Percentiles rank a stretch among this genome's conserved stretches.
Conservation (phyloP, 2,113 vertebrate genomes). For the Baryphthengus martii region DNA sequence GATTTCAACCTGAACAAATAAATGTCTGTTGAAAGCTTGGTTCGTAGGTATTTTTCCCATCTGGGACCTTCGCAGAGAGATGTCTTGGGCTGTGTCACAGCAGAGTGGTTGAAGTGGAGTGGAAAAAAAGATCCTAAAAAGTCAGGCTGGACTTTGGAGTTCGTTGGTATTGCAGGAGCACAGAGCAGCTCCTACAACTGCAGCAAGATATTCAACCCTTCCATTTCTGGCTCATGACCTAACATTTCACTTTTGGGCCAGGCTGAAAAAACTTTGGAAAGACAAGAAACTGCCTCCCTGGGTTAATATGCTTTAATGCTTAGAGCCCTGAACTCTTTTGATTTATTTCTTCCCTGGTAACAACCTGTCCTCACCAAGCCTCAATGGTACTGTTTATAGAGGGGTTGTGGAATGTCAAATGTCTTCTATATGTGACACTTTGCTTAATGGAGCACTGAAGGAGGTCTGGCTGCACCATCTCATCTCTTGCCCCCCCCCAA, state of each 20-base stretch:
- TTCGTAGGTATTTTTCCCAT: rapidly evolving
- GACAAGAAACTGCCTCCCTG: background rate
- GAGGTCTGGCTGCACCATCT: background rate
- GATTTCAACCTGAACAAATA: background rate
- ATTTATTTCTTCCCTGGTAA: background rate
- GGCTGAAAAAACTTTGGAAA: background rate
- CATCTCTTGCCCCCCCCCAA: background rate
- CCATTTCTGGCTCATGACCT: background rate
- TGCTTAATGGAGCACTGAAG: background rate
- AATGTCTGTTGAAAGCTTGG: background rate
- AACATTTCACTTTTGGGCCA: background rate
- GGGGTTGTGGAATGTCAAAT: background rate
- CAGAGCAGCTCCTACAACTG: background rate
- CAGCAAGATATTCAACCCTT: background rate
- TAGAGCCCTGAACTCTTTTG: background rate
- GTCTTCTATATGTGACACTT: background rate
- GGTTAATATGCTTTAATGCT: background rate
- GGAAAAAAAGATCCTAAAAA: background rate
- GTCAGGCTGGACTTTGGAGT: background rate
- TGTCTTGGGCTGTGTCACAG: background rate
- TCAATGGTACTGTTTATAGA: background rate
- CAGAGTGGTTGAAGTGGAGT: background rate
- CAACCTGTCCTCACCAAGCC: background rate
- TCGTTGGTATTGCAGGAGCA: background rate
- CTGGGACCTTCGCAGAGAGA: background rate